Evolutionary conservation across 2,888 invertebrate species (phyloP).

Genomic region (Chalcis sispes): DNA sequence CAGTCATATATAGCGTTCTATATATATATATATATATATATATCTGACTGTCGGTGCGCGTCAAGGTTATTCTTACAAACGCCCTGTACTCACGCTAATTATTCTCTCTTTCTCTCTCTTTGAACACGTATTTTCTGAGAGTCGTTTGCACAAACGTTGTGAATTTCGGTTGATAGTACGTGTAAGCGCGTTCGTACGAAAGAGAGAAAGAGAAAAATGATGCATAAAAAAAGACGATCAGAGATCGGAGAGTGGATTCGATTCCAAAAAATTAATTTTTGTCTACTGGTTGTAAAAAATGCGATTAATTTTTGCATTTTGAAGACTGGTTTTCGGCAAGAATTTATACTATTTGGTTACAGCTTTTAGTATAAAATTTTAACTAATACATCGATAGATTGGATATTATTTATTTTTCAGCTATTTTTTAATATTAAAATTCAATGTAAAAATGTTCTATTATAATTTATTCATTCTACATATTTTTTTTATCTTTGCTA

Average conservation of each 20-base stretch:
- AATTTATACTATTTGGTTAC: conserved; percentile 31
- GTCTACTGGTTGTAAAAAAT: conserved; percentile 20
- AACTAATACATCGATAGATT: conserved; percentile 35
- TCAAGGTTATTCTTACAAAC: conserved; percentile 68
- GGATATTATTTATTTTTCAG: no score
- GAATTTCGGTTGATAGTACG: conserved; percentile 21
- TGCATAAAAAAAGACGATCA: conserved; percentile 21
- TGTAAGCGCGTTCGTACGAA: neutral
- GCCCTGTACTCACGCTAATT: conserved; percentile 47
- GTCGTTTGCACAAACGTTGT: conserved; percentile 34
- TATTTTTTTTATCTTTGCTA: no score
- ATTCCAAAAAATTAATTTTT: conserved; percentile 26
- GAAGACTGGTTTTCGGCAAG: conserved; percentile 33
- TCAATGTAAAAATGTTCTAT: no score
- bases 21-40: conserved; percentile 14
- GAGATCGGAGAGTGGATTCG: no score
- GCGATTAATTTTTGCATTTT: conserved; percentile 17
- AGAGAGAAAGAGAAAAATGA: conserved; percentile 12
- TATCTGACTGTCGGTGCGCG: conserved; percentile 44
- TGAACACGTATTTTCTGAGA: neutral
- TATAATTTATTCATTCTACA: no score
- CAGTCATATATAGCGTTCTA: no score
- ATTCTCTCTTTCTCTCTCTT: conserved; percentile 28
- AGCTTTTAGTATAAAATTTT: conserved; percentile 21
- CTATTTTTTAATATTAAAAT: no score